Evolutionary conservation across 2,888 invertebrate genomes (phyloP), one percentile per base, ranked within the genome.

Genomic region (Pseudeuparius sepicola): DNA sequence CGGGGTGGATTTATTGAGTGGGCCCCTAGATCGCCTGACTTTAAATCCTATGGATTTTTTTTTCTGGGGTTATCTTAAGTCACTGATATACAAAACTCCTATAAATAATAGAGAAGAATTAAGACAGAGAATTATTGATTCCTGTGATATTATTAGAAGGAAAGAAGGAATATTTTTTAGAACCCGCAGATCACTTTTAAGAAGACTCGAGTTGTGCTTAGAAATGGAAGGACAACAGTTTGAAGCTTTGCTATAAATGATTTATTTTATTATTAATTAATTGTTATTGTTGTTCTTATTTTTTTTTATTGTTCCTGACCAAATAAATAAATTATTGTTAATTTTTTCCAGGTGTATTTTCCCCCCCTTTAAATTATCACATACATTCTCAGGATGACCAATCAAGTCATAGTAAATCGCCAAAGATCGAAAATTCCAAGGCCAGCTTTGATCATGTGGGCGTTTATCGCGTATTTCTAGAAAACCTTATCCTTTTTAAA

Each of bases 21-120:
- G 20, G 7, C 20, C n/a, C 20, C 20, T 7, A 20, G 20, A 20
- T 20, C 20, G n/a, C 20, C 20, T 5, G 48, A 49, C 23, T n/a
- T 28, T 47, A 14, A 47, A 46, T 35, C 39, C 41, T 11, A 23
- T 47, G 10, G 43, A 48, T 40, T 47, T 44, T 26, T 42, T 34
- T 24, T 14, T 29, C 18, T 39, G 33, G 40, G 37, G 40, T 16
- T 33, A 39, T 29, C 31, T 46, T 4, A 44, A 45, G 39, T 20
- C 35, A n/a, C 37, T 46, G 11, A 48, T 47, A 34, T 46, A 50
- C 43, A 28, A 27, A 43, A 34, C 16, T 15, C 2, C 15, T 16
- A 15, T 29, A 16, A 40, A 40, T 34, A 40, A 40, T 37, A 23
- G 36, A 13, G 43, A 41, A 16, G 39, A 46, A 34, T 34, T 48